phyloP scores from a whole-genome alignment of 2,113 vertebrate species.

The Peromyscus californicus region DNA sequence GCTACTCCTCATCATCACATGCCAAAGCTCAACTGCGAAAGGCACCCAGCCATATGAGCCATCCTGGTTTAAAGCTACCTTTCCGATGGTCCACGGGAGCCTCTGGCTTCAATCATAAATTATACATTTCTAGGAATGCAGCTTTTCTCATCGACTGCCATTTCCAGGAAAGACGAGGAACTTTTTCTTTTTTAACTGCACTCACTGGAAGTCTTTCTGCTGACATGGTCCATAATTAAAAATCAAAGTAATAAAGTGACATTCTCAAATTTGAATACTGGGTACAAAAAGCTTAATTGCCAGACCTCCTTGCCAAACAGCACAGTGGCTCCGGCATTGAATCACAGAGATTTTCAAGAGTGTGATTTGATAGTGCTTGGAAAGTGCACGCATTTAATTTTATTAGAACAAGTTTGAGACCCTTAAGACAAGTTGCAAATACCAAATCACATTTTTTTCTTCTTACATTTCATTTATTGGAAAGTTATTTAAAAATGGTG shows the following conservation, averaged over 20 bases:
- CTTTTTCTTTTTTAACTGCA: slow-evolving; percentile 1
- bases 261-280: slow-evolving; percentile 71
- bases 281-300: slow-evolving; percentile 58
- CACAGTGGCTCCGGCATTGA: slow-evolving; percentile 66
- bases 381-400: slow-evolving; percentile 83
- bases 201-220: slow-evolving; percentile 53
- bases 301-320: slow-evolving; percentile 73
- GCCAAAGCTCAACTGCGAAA: slow-evolving; percentile 20
- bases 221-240: slow-evolving; percentile 57
- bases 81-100: slow-evolving; percentile 32
- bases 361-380: slow-evolving; percentile 73
- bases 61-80: slow-evolving; percentile 62
- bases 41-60: background rate
- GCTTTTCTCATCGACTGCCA: slow-evolving; percentile 78
- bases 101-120: slow-evolving; percentile 76
- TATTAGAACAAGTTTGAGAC: slow-evolving; percentile 78
- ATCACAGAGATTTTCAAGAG: slow-evolving; percentile 80
- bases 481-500: slow-evolving; percentile 67
- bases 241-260: slow-evolving; percentile 71
- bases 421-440: slow-evolving; percentile 83
- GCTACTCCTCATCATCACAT: background rate
- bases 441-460: slow-evolving; percentile 53
- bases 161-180: slow-evolving; percentile 76
- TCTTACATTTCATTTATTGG: slow-evolving; percentile 62
- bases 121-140: slow-evolving; percentile 79